These are phyloP conservation scores for Pollenia amentaria DNA, from an alignment of 2,888 invertebrate species.

Conservation along the genomic window DNA sequence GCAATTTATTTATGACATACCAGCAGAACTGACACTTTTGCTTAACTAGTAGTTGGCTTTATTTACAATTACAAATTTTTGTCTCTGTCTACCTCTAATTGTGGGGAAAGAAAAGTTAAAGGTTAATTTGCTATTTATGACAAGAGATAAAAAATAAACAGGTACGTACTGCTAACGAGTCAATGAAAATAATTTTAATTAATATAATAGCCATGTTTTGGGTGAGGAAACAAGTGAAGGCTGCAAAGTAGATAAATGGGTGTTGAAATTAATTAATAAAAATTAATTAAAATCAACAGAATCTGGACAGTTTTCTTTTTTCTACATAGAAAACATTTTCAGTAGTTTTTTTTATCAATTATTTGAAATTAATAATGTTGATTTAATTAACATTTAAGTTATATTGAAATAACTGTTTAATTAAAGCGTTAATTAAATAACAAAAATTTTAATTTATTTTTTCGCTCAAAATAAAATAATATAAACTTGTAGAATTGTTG, in stretches of 20 bases:
- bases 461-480: no score
- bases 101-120: conserved; percentile 18
- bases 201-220: background rate
- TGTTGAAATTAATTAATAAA: background rate
- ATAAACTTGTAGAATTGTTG: no score
- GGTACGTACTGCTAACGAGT: background rate
- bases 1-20: conserved; percentile 26
- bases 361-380: no score
- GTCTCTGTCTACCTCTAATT: no score
- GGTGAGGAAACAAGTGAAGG: background rate
- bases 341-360: no score
- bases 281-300: no score
- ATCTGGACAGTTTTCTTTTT: no score
- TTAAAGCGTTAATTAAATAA: no score
- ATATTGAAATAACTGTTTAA: no score
- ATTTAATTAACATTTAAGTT: no score
- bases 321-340: no score
- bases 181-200: conserved; percentile 2
- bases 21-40: background rate
- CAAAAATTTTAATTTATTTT: no score
- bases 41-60: background rate
- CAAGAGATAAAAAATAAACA: conserved; percentile 14
- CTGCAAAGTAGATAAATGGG: background rate
- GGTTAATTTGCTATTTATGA: conserved; percentile 43
- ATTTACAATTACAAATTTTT: background rate